phyloP scores from a whole-genome alignment of 2,888 invertebrate species.

The Fissipunctia ypsillon region DNA sequence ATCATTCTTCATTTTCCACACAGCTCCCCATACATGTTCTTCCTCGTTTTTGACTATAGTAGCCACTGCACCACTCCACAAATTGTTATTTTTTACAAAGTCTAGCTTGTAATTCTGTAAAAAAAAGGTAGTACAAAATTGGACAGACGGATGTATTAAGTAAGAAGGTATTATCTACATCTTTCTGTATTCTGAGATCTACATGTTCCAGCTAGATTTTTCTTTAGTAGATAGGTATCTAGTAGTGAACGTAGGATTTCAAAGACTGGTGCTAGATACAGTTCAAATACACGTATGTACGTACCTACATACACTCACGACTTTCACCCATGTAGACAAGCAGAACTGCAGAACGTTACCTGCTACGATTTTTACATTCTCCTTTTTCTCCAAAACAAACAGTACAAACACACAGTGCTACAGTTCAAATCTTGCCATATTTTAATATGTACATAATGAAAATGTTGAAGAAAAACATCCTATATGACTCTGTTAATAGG shows the following conservation, averaged over 20 bases:
- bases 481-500: neutral
- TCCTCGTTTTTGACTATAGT: conserved; percentile 41
- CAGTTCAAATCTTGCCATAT: neutral
- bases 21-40: conserved; percentile 51
- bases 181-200: too few relatives aligned
- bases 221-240: neutral
- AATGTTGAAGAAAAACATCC: neutral
- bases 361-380: neutral
- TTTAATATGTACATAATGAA: neutral
- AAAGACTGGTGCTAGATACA: neutral
- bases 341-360: neutral
- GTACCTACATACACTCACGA: too few relatives aligned
- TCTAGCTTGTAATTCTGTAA: conserved; percentile 58
- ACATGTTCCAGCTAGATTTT: neutral
- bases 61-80: conserved; percentile 54
- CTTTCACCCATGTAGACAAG: neutral
- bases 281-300: neutral
- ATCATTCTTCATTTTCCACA: conserved; percentile 54
- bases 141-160: neutral
- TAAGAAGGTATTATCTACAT: neutral
- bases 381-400: too few relatives aligned
- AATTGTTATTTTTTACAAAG: conserved; percentile 39
- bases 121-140: conserved; percentile 8
- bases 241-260: neutral
- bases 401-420: neutral